Evolutionary conservation across 2,113 vertebrate species (phyloP).

Genomic region (Hirundichthys speculiger): DNA sequence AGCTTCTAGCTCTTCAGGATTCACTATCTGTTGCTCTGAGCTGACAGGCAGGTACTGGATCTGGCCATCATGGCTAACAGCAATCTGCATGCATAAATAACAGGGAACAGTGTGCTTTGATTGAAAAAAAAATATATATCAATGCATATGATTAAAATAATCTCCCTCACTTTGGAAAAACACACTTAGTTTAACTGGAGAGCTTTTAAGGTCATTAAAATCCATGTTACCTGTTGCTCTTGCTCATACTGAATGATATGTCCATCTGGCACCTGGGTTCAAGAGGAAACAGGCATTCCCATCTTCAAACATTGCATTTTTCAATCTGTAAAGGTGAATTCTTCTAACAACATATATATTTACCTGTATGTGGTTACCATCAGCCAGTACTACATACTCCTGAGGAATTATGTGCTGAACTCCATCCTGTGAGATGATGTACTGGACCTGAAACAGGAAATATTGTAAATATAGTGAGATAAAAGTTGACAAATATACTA

Average conservation of each 20-base stretch:
- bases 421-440: slow-evolving; percentile 95
- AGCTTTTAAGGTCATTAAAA: neutral
- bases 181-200: neutral
- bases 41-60: slow-evolving; percentile 94
- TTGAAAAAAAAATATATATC: neutral
- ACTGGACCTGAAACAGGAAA: slow-evolving; percentile 87
- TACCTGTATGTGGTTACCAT: slow-evolving; percentile 97
- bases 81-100: slow-evolving; percentile 68
- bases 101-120: neutral
- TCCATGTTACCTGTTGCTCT: slow-evolving; percentile 87
- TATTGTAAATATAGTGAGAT: neutral
- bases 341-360: slow-evolving; percentile 5
- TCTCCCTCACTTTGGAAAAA: slow-evolving; percentile 55
- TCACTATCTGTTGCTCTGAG: slow-evolving; percentile 89
- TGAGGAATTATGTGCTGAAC: slow-evolving; percentile 94
- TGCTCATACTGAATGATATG: slow-evolving; percentile 97
- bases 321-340: neutral
- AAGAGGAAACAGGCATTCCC: neutral
- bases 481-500: neutral
- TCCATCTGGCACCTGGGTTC: slow-evolving; percentile 89
- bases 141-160: neutral
- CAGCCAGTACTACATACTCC: slow-evolving; percentile 93
- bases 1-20: slow-evolving; percentile 89
- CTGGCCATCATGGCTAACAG: slow-evolving; percentile 83
- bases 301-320: neutral